Evolutionary conservation across 2,888 invertebrate species (phyloP), one percentile per base, ranked within the genome.

Genomic region (Pandemis corylana): DNA sequence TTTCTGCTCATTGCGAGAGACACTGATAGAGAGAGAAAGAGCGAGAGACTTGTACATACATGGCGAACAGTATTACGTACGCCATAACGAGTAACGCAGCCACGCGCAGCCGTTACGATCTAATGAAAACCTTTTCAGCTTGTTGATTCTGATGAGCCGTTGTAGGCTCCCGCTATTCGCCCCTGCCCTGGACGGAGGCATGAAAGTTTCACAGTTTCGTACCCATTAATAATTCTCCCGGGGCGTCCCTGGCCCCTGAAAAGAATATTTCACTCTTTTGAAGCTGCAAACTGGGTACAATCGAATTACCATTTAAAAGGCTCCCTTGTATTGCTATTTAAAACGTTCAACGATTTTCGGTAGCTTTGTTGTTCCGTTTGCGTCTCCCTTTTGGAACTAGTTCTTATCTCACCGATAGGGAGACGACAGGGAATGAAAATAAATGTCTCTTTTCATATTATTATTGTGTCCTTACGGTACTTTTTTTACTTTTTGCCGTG

Each of bases 301-400:
- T 92, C 89, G 90, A 91, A 92, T 93, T 93, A 91, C 89, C 92
- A 92, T 92, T 88, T 92, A 89, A 92, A 92, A 90, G 87, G 83
- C 82, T 80, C 80, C 81, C 85, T 87, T 86, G 87, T 87, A 88
- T 88, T 84, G 88, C 85, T 85, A 86, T 90, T 89, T 87, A 84
- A 88, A 84, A 84, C 86, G 84, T 83, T 87, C 86, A 90, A 87
- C 86, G 87, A 84, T 87, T 87, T 87, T 86, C 80, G 83, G 84
- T 77, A 79, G 82, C 87, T 85, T 88, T 89, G 86, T 89, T 87
- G 83, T 82, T 79, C 72, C 78, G 78, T 77, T 80, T 77, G 69
- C 66, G 53, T 67, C 62, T 70, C 75, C 66, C 62, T 70, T 71
- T 63, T 67, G 7, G 15, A 56, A 75, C 67, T 67, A 71, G 67